Base-by-base conservation (phyloP, 2,888 invertebrate species). In the Plemyria rubiginata region DNA sequence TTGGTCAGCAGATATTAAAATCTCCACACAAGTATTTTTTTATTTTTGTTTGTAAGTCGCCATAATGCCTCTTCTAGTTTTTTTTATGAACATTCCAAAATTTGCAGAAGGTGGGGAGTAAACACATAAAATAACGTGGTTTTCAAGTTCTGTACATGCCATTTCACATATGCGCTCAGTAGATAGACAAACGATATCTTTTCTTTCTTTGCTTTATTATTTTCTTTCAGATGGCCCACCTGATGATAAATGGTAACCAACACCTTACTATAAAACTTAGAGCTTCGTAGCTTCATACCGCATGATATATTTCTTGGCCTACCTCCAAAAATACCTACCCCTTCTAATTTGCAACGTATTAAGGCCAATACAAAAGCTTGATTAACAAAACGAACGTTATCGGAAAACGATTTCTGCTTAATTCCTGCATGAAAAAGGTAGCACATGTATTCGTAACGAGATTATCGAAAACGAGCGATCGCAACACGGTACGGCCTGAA, bases 351-450 rank as follows among this genome's bases (percentile, higher is more conserved):
- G 46, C 48, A 46, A 4, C n/a, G 38, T 13, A 68, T 64, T 61
- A 63, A 61, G 28, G 56, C 49, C 57, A 53, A 36, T 22, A 55
- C 52, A 62, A 70, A 59, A 45, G 54, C 60, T 65, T 68, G 60
- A 67, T 67, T 68, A 70, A 68, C 65, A 67, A 68, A 68, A 66
- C 68, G 60, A 64, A 63, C 60, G 59, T 45, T 65, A 70, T 70
- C 53, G 70, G 68, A 67, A 70, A 68, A 68, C 68, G 65, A 67
- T 70, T 68, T 64, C 51, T 49, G 63, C 63, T 68, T 68, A 66
- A 70, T 68, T 68, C 62, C 54, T 60, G 52, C 60, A 55, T 65
- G 61, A 63, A 70, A 68, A 67, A 63, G 60, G 63, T 49, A 43
- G 54, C 61, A 15, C 65, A 60, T 62, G 64, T 66, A 62, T 22